Evolutionary conservation across 92 coral and sea anemone species (phyloP), one percentile per base, ranked within the genome.

Genomic region (Actinostola sp.): DNA sequence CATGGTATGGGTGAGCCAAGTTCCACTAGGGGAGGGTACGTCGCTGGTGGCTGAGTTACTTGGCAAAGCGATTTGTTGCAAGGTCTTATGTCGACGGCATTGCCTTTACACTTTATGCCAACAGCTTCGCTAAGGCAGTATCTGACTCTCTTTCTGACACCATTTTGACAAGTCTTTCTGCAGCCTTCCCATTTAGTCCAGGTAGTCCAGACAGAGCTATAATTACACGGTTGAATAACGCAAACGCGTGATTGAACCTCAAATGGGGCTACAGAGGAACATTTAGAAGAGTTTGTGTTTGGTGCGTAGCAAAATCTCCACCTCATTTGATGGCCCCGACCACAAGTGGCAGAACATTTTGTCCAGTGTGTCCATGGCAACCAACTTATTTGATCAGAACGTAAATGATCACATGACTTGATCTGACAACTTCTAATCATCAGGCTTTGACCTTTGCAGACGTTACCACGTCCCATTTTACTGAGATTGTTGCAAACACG

Each of bases 171-270:
- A 39, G 92, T 59, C 55, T 78, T 87, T 59, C 87, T 83, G 75
- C 98, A 94, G 45, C 74, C 87, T 43, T 71, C 77, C 98, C 97
- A 94, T 54, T 78, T 66, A 0, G 92, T 88, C 98, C 98, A 94
- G 5, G 83, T 73, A 16, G 90, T 79, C 98, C 98, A 94, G 76
- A 78, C 78, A 19, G 95, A 72, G 42, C 78, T 70, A 31, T 83
- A 75, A 46, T 73, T 79, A 77, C 98, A 94, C 5, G 96, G 85
- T 59, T 61, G 65, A 29, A 67, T 66, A 36, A 82, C 61, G 28
- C 98, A 94, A 13, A 67, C 67, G 27, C 66, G 48, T 9, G 67
- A 59, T 65, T 94, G 78, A 14, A 75, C 76, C 66, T 88, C 92
- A 42, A 88, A 67, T 19, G 92, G 84, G 25, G 82, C 75, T 16